A percentile compares a stretch with the other conserved stretches of the same genome.
Evolutionary conservation across 2,888 invertebrate genomes (phyloP).

Genomic region (Lathronympha strigana): DNA sequence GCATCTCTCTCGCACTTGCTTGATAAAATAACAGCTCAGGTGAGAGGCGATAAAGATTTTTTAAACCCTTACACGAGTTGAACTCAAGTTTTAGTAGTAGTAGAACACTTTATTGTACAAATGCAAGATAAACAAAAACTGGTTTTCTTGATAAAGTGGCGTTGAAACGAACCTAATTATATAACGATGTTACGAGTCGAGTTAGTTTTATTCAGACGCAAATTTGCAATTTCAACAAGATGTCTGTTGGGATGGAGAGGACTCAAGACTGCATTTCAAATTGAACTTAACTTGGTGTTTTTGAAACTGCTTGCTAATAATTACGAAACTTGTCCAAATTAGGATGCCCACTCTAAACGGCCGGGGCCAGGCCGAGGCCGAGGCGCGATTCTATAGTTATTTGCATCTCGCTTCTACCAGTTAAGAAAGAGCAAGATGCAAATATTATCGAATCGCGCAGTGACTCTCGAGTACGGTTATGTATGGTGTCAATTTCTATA

Average conservation of each 20-base stretch:
- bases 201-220: constrained; percentile 11
- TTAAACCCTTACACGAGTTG: neutral
- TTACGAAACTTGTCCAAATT: neutral
- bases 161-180: constrained; percentile 6
- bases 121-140: no score
- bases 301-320: neutral
- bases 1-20: neutral
- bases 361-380: no score
- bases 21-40: neutral
- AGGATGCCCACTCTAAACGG: no score
- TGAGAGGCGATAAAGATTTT: no score
- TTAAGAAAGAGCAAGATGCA: no score
- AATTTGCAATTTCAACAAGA: constrained; percentile 35
- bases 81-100: no score
- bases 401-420: no score
- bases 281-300: neutral
- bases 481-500: no score
- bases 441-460: no score
- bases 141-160: constrained; percentile 1
- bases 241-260: neutral
- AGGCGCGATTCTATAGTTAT: no score
- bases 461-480: no score
- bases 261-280: constrained; percentile 20
- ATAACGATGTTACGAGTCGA: constrained; percentile 4
- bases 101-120: no score